Percentiles rank a stretch among this genome's conserved stretches.
phyloP scores from a whole-genome alignment of 2,113 vertebrate species.

The Lipotes vexillifer region DNA sequence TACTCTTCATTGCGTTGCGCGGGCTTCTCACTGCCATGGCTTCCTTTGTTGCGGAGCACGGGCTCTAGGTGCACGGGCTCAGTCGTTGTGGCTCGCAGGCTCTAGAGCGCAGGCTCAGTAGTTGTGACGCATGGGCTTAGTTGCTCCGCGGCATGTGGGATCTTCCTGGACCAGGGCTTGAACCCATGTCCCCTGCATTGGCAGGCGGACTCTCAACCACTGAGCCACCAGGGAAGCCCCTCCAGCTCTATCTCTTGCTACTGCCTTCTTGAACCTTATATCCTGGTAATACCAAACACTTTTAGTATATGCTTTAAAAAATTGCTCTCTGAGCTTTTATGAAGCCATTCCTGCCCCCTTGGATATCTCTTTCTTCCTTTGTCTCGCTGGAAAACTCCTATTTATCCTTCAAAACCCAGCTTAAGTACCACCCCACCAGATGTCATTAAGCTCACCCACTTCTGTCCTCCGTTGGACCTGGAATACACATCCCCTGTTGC shows the following conservation, averaged over 20 bases:
- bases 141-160: too few species aligned
- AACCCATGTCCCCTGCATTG: too few species aligned
- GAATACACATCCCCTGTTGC: not conserved
- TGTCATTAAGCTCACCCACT: too few species aligned
- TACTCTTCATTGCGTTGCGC: too few species aligned
- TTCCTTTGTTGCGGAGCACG: too few species aligned
- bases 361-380: not conserved
- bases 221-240: not conserved
- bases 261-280: not conserved
- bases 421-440: not conserved
- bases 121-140: too few species aligned
- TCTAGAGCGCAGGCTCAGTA: too few species aligned
- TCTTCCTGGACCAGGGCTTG: too few species aligned
- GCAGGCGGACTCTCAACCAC: too few species aligned
- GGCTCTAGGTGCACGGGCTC: too few species aligned
- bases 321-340: not conserved
- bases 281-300: not conserved
- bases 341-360: not conserved
- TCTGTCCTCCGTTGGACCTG: not conserved
- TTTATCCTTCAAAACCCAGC: not conserved
- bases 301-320: not conserved
- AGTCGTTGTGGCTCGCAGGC: too few species aligned
- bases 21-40: too few species aligned
- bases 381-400: slow-evolving; percentile 21
- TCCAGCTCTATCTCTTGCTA: not conserved